A percentile compares a stretch with the other conserved stretches of the same genome.
phyloP scores from a whole-genome alignment of 2,888 invertebrate species.

The Galerucella pusilla region DNA sequence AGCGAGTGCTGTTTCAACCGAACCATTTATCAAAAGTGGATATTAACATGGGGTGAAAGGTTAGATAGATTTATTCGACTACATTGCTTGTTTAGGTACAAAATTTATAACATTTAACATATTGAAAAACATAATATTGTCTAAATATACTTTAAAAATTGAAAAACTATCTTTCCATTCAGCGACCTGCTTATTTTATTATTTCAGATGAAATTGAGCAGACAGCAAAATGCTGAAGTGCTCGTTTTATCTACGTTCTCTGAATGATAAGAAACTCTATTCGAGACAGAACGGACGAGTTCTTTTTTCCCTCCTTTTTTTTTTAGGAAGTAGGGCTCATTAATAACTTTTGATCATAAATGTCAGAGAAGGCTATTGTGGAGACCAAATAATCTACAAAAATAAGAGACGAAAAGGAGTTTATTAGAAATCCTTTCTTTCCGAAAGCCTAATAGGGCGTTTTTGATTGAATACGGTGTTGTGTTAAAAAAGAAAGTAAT shows the following conservation, averaged over 20 bases:
- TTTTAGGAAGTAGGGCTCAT: constrained; percentile 38
- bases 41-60: too few relatives aligned
- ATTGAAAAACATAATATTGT: too few relatives aligned
- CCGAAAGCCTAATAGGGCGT: background rate
- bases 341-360: constrained; percentile 45
- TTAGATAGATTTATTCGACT: too few relatives aligned
- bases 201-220: constrained; percentile 7
- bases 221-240: constrained; percentile 36
- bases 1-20: too few relatives aligned
- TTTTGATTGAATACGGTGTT: constrained; percentile 10
- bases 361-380: constrained; percentile 37
- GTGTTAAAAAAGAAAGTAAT: background rate
- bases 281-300: constrained; percentile 33
- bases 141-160: background rate
- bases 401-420: constrained; percentile 33
- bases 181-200: constrained; percentile 15
- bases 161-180: background rate
- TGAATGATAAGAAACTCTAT: constrained; percentile 40
- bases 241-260: constrained; percentile 39
- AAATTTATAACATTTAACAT: too few relatives aligned
- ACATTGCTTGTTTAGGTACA: too few relatives aligned
- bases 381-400: constrained; percentile 38
- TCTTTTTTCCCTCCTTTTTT: constrained; percentile 30
- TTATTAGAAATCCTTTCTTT: constrained; percentile 28
- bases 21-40: too few relatives aligned